Conservation (phyloP, 2,888 invertebrate genomes). For the Tetanocera ferruginea region DNA sequence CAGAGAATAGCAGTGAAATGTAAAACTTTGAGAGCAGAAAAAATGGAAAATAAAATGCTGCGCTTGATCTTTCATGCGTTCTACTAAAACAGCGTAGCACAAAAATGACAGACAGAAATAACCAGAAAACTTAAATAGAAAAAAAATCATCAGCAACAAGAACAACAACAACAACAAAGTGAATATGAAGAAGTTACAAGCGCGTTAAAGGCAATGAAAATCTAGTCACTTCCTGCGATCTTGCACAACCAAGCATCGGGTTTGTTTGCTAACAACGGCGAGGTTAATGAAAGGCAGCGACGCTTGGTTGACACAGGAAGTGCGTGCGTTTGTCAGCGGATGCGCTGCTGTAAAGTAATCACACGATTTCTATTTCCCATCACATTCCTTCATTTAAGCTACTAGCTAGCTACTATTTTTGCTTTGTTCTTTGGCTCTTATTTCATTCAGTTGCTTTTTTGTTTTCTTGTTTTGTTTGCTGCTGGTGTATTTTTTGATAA, state of each 20-base stretch:
- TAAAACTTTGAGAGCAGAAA: no score
- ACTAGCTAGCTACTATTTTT: background rate
- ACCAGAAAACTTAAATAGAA: background rate
- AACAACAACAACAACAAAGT: background rate
- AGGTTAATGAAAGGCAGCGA: no score
- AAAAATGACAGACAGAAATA: background rate
- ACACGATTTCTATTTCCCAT: background rate
- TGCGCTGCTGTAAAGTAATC: constrained; percentile 5
- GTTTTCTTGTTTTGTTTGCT: constrained; percentile 8
- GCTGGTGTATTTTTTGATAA: constrained; percentile 28
- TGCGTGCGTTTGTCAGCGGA: constrained; percentile 11
- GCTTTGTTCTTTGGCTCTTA: background rate
- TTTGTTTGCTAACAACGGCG: no score
- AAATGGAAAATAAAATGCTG: background rate
- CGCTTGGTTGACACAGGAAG: background rate
- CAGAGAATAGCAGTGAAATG: no score
- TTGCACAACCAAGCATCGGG: background rate
- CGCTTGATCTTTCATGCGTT: background rate
- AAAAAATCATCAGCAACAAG: no score
- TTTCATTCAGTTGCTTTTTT: background rate
- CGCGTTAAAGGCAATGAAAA: background rate
- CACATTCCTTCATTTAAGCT: background rate
- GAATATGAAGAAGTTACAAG: background rate
- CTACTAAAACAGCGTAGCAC: background rate
- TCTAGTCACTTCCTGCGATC: background rate